These are phyloP conservation scores for Eupithecia insigniata DNA, from an alignment of 2,888 invertebrate genomes.

Conservation along the genomic window DNA sequence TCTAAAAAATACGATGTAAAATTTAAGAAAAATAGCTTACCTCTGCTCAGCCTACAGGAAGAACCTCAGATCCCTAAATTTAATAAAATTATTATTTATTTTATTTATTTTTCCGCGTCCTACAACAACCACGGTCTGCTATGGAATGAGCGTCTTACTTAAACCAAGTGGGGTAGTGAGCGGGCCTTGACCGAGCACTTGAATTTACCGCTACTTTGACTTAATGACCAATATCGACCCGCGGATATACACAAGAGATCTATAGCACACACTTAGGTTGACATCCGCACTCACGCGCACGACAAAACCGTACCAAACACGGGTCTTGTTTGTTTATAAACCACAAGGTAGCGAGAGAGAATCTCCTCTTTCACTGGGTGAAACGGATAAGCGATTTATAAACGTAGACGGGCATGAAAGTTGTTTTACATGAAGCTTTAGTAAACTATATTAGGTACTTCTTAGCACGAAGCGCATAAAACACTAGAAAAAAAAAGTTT, in stretches of 20 bases:
- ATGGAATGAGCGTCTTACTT: slow-evolving; percentile 57
- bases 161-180: slow-evolving; percentile 45
- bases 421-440: background rate
- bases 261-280: slow-evolving; percentile 36
- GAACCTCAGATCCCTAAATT: background rate
- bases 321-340: slow-evolving; percentile 12
- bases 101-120: slow-evolving; percentile 46
- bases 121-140: slow-evolving; percentile 49
- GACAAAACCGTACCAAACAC: background rate
- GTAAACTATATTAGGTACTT: too few species aligned
- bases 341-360: background rate
- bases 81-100: slow-evolving; percentile 2
- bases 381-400: background rate
- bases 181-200: slow-evolving; percentile 72
- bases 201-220: slow-evolving; percentile 74
- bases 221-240: slow-evolving; percentile 65
- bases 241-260: slow-evolving; percentile 24
- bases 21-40: background rate
- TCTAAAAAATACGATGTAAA: background rate
- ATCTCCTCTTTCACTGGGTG: background rate
- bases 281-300: slow-evolving; percentile 19
- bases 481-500: too few species aligned
- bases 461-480: too few species aligned
- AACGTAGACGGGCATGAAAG: background rate
- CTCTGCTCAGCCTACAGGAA: background rate